These are phyloP conservation scores for Epinephelus coioides DNA, from an alignment of 2,797 vertebrate genomes.

Conservation along the genomic window DNA sequence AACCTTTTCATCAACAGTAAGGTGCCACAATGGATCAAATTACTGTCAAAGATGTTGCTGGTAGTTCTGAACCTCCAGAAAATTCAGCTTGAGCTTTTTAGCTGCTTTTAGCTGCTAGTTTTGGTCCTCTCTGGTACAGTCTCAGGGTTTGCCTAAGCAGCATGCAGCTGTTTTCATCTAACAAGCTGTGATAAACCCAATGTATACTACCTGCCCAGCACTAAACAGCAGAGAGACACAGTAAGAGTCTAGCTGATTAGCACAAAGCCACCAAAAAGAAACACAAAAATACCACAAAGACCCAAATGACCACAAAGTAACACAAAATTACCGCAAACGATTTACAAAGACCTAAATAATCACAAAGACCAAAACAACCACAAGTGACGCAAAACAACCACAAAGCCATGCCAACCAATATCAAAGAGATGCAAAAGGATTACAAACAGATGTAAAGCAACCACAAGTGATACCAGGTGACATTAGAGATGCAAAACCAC, in stretches of 20 bases:
- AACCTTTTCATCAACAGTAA: neutral
- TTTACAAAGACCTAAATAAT: too few relatives aligned
- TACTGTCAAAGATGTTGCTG: neutral
- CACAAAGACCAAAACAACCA: neutral
- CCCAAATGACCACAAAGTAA: too few relatives aligned
- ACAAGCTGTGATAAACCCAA: neutral
- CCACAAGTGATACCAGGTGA: too few relatives aligned
- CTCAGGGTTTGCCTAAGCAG: neutral
- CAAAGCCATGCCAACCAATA: neutral
- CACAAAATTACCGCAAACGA: too few relatives aligned
- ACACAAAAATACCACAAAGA: neutral
- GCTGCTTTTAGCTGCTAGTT: neutral
- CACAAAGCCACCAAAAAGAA: neutral
- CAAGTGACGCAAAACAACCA: neutral
- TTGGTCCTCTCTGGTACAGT: neutral
- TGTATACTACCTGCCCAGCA: neutral
- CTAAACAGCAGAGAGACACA: neutral
- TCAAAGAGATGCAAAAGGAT: neutral
- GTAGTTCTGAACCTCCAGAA: neutral
- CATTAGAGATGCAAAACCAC: too few relatives aligned
- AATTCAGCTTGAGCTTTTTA: neutral
- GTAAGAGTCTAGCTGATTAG: neutral
- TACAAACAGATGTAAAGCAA: too few relatives aligned
- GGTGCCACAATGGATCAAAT: neutral
- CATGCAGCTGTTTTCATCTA: neutral